Percentiles rank a stretch among this genome's conserved stretches.
Conservation (phyloP, 1,140 invertebrate genomes). For the Nasonia vitripennis region DNA sequence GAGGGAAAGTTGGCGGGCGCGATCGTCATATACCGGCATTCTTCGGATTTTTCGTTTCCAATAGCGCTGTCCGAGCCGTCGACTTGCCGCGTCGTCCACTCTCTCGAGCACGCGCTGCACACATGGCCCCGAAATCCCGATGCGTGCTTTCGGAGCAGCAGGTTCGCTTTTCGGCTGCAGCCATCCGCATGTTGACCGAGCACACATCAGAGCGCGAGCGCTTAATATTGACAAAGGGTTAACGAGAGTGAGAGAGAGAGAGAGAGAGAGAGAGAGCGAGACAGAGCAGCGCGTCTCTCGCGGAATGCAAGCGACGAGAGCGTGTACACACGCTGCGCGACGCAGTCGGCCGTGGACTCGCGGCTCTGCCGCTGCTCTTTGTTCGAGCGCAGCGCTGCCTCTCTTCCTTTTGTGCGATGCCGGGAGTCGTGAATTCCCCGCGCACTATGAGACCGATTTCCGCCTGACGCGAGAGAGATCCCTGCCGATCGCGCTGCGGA, state of each 20-base stretch:
- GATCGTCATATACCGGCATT: background rate
- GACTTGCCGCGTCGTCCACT: too few relatives aligned
- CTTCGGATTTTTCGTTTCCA: background rate
- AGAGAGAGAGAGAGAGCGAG: background rate
- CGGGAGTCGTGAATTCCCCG: constrained; percentile 6
- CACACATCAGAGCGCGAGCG: background rate
- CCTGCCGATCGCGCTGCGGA: background rate
- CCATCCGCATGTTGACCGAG: background rate
- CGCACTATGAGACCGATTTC: background rate
- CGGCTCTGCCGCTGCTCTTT: constrained; percentile 2
- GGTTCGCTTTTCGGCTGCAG: constrained; percentile 6
- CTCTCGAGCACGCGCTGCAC: too few relatives aligned
- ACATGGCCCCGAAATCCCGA: too few relatives aligned
- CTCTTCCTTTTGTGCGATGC: background rate
- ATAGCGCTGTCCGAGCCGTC: background rate
- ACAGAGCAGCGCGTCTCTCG: background rate
- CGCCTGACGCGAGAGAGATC: background rate
- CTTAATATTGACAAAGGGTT: constrained; percentile 48
- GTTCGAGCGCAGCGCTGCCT: background rate
- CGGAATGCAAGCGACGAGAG: constrained; percentile 12
- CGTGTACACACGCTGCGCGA: background rate
- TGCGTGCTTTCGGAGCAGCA: background rate
- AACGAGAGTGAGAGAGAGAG: constrained; percentile 3
- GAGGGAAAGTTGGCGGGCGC: background rate
- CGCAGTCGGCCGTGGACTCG: background rate